A percentile compares a stretch with the other conserved stretches of the same genome.
phyloP scores from a whole-genome alignment of 1,140 invertebrate genomes.

The Stenopsyche tienmushanensis region DNA sequence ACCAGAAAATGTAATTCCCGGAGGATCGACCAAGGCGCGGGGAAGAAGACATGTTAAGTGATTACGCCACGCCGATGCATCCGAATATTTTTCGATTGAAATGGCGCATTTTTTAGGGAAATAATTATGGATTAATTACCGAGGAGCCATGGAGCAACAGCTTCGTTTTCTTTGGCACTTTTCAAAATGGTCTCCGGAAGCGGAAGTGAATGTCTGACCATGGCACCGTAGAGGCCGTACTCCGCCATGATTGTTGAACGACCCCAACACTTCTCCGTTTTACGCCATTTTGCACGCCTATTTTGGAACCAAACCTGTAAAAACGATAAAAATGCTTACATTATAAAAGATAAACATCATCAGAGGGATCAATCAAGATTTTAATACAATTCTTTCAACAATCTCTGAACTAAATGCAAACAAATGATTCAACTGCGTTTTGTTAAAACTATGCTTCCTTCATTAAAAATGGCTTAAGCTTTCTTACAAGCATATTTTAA shows the following conservation, averaged over 20 bases:
- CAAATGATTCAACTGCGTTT: no score
- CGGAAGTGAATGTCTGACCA: constrained; percentile 96
- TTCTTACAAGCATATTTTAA: no score
- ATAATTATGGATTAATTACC: constrained; percentile 61
- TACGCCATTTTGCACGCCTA: constrained; percentile 95
- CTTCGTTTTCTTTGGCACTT: constrained; percentile 91
- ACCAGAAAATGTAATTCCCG: no score
- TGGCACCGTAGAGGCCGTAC: constrained; percentile 98
- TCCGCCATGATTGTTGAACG: constrained; percentile 99
- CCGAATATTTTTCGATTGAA: no score
- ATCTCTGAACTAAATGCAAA: no score
- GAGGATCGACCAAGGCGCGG: no score
- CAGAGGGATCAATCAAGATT: no score
- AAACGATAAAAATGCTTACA: constrained; percentile 18
- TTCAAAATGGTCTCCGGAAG: constrained; percentile 97
- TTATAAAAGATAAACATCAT: constrained; percentile 1
- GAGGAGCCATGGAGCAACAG: constrained; percentile 96
- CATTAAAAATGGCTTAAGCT: no score
- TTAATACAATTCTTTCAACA: no score
- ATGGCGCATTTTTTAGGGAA: neutral
- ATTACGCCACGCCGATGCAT: no score
- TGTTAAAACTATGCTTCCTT: no score
- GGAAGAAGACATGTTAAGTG: no score
- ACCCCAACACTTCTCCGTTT: constrained; percentile 99
- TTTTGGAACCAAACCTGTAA: constrained; percentile 99